Percentiles rank a stretch among this genome's conserved stretches.
Conservation (phyloP, 23 tunicate genomes). For the Halocynthia aurantium region DNA sequence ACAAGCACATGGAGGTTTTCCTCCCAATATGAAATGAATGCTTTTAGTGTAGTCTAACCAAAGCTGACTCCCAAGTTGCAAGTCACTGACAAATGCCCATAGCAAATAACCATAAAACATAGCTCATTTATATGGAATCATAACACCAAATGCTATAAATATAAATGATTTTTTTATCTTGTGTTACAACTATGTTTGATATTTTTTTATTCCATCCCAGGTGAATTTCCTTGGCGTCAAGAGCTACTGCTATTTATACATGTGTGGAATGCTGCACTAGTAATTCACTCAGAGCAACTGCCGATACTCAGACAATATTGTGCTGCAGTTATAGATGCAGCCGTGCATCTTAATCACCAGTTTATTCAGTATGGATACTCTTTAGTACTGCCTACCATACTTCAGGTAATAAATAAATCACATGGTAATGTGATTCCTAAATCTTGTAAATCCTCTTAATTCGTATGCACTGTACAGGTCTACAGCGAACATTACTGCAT, state of each 20-base stretch:
- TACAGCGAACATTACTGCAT: constrained; percentile 70
- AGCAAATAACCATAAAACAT: too few relatives aligned
- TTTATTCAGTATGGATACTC: constrained; percentile 72
- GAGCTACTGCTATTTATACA: constrained; percentile 58
- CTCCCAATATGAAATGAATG: too few relatives aligned
- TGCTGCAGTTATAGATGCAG: constrained; percentile 71
- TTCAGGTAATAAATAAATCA: constrained; percentile 33
- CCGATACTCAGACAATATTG: constrained; percentile 41
- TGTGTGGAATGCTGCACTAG: constrained; percentile 64
- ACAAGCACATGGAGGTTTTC: too few relatives aligned
- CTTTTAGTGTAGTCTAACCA: too few relatives aligned
- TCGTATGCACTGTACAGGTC: constrained; percentile 24
- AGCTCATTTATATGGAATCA: too few relatives aligned
- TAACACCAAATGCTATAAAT: too few relatives aligned
- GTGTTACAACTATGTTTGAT: too few relatives aligned
- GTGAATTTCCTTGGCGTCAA: constrained; percentile 70
- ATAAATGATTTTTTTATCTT: too few relatives aligned
- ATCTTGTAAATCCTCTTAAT: background rate
- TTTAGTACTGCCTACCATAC: constrained; percentile 70
- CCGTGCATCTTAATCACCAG: constrained; percentile 65
- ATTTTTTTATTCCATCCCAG: constrained; percentile 10
- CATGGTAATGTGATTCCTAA: background rate
- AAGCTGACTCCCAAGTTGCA: too few relatives aligned
- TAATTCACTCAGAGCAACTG: constrained; percentile 45
- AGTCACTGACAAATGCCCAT: too few relatives aligned